Conservation (phyloP, 1,140 invertebrate genomes). For the Stenopsyche tienmushanensis region DNA sequence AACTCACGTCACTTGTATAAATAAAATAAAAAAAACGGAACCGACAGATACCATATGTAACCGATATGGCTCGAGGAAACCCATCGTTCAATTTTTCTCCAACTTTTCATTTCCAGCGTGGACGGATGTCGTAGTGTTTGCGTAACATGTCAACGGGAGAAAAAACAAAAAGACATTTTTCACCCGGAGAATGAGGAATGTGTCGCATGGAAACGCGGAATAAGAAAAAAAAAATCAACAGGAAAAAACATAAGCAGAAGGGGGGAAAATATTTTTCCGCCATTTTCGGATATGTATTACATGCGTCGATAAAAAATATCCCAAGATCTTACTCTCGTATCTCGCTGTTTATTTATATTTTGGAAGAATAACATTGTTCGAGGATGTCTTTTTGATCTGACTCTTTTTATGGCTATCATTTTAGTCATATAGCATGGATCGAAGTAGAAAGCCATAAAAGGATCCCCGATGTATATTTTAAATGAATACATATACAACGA, state of each 20-base stretch:
- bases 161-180: background rate
- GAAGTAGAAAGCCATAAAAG: no score
- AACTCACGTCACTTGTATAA: background rate
- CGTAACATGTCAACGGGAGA: background rate
- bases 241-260: background rate
- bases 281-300: background rate
- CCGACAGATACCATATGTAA: background rate
- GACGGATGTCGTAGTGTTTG: background rate
- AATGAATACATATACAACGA: no score
- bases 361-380: no score
- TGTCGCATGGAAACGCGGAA: background rate
- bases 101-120: background rate
- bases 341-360: no score
- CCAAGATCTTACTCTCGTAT: no score
- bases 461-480: no score
- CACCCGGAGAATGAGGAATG: background rate
- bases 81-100: background rate
- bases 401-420: no score
- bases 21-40: background rate
- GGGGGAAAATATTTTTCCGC: background rate
- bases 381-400: no score
- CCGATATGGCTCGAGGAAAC: background rate
- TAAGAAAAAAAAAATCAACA: background rate
- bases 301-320: no score
- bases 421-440: no score